Base-by-base conservation (phyloP, 2,797 vertebrate species). In the Miichthys miiuy region DNA sequence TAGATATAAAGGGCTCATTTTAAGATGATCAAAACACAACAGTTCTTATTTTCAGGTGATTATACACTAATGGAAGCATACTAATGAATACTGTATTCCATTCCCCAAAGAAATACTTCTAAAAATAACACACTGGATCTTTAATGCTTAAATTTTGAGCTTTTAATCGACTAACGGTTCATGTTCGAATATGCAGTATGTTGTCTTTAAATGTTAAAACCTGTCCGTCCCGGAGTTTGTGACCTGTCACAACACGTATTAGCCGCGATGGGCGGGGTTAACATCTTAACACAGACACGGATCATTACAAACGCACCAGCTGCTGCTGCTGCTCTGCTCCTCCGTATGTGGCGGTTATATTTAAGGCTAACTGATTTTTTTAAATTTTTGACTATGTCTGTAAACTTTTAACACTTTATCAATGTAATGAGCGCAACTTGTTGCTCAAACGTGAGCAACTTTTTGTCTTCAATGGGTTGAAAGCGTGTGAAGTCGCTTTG, bases 211-310 rank as follows among this genome's bases (percentile, higher is more conserved):
- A 30, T 12, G 11, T 48, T 48, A 48, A 17, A 27, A 48, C 25
- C 23, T 20, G 4, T 34, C 6, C 25, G 23, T 30, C 25, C 23
- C 55, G 27, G 41, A 27, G 13, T 56, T 38, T 7, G 8, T 1
- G 51, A 20, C 51, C 42, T 10, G 30, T 63, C 1, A 11, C n/a
- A 2, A 0, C 38, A 3, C 27, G n/a, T 2, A 14, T 4, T 11
- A 23, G 10, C 41, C 1, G 62, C 56, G 60, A 65, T 83, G 88
- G 92, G 92, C 89, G 90, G 79, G 67, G 81, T 46, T 87, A 69
- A 62, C 0, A 5, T 38, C 34, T 38, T 38, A 3, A 17, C 25
- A 4, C 14, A 5, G 1, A 4, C 9, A 17, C 44, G 2, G 6
- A 42, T 23, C 42, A 2, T 44, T 68, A 57, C 68, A 51, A 78